These are phyloP conservation scores for Cynodonichthys magdalenae DNA, from an alignment of 2,797 vertebrate genomes.

Conservation along the genomic window DNA sequence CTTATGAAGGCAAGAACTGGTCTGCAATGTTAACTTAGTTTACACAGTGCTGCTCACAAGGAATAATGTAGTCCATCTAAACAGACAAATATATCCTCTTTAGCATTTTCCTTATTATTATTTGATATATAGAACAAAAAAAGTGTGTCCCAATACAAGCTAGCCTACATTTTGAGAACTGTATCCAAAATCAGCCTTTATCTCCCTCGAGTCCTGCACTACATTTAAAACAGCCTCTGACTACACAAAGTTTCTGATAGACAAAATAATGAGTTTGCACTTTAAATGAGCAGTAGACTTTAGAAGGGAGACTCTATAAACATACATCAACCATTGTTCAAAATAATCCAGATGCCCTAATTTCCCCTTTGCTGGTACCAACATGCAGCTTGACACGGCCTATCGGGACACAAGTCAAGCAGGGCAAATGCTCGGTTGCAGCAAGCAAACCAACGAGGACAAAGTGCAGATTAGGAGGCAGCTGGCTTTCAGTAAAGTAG, in stretches of 20 bases:
- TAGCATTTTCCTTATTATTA: neutral
- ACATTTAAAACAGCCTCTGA: conserved; percentile 47
- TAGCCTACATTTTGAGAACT: conserved; percentile 39
- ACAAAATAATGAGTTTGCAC: conserved; percentile 4
- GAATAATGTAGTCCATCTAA: neutral
- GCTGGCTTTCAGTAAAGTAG: conserved; percentile 30
- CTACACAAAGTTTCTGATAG: conserved; percentile 27
- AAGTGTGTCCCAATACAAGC: conserved; percentile 15
- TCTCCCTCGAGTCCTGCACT: conserved; percentile 52
- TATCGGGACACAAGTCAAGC: conserved; percentile 54
- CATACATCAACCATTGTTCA: too few species aligned
- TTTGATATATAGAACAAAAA: conserved; percentile 23
- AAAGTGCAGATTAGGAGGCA: conserved; percentile 66
- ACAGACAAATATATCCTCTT: neutral
- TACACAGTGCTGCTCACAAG: neutral
- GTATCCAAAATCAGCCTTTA: conserved; percentile 39
- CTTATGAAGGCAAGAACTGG: conserved; percentile 25
- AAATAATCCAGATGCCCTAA: conserved; percentile 9
- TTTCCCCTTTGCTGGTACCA: conserved; percentile 9
- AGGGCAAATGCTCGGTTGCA: conserved; percentile 53
- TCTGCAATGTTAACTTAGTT: conserved; percentile 26
- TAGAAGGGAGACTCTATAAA: neutral
- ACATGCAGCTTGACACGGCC: conserved; percentile 31
- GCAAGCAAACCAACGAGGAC: conserved; percentile 51
- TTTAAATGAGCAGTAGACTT: neutral